Evolutionary conservation across 1,140 invertebrate species (phyloP).

Genomic region (Ostrea edulis): DNA sequence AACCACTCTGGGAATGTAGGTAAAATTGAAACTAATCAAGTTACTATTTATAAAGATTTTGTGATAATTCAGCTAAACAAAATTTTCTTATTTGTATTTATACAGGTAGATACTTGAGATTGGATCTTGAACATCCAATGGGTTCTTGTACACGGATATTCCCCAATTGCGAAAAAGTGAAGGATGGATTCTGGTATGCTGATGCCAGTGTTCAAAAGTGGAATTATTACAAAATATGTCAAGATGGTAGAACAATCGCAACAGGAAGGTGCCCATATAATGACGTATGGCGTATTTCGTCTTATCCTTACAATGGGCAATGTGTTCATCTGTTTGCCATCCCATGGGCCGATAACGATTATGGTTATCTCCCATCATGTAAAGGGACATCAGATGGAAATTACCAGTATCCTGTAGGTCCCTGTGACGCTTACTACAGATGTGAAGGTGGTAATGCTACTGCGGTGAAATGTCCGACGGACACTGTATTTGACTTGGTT

Average conservation of each 20-base stretch:
- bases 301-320: background rate
- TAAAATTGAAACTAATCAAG: background rate
- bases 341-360: background rate
- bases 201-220: background rate
- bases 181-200: background rate
- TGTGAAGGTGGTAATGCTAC: background rate
- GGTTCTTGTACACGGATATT: background rate
- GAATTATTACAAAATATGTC: background rate
- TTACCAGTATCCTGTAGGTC: background rate
- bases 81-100: background rate
- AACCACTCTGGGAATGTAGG: background rate
- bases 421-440: constrained; percentile 10
- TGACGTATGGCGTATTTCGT: background rate
- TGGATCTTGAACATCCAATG: background rate
- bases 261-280: background rate
- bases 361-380: background rate
- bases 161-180: background rate
- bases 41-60: background rate
- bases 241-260: background rate
- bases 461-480: background rate
- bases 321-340: background rate
- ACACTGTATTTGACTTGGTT: background rate
- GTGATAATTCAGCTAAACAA: background rate
- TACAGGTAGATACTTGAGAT: background rate
- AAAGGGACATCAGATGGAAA: background rate